Evolutionary conservation across 2,797 vertebrate species (phyloP).

Genomic region (Gephyroberyx darwinii): DNA sequence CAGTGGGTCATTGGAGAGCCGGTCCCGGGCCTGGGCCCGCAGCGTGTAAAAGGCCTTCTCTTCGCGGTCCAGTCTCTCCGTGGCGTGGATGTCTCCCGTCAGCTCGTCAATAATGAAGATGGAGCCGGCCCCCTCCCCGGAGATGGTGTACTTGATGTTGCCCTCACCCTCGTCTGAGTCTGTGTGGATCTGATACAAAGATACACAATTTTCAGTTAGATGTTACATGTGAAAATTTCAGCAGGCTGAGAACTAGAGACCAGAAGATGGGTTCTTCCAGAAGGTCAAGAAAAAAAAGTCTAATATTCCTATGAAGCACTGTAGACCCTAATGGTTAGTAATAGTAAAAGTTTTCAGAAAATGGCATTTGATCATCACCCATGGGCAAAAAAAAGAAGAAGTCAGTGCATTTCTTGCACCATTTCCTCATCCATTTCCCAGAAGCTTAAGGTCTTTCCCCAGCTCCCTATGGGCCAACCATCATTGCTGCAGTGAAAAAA

Average conservation of each 20-base stretch:
- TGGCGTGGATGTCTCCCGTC: slow-evolving; percentile 97
- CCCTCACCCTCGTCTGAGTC: slow-evolving; percentile 96
- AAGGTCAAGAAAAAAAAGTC: no score
- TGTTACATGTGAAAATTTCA: no score
- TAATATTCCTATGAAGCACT: not conserved
- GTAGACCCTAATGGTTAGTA: slow-evolving; percentile 20
- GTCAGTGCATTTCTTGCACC: slow-evolving; percentile 26
- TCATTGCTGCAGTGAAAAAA: slow-evolving; percentile 46
- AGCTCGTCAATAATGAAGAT: slow-evolving; percentile 97
- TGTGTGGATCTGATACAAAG: slow-evolving; percentile 90
- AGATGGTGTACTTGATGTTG: slow-evolving; percentile 98
- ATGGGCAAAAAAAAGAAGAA: slow-evolving; percentile 27
- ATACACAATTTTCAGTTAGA: not conserved
- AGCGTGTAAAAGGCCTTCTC: slow-evolving; percentile 97
- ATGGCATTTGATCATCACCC: slow-evolving; percentile 30
- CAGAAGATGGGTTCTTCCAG: no score
- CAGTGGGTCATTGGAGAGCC: slow-evolving; percentile 87
- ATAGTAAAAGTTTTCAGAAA: slow-evolving; percentile 47
- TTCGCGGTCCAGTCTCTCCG: slow-evolving; percentile 92
- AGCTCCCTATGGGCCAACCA: slow-evolving; percentile 37
- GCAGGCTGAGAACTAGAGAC: not conserved
- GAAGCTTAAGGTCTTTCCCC: slow-evolving; percentile 24
- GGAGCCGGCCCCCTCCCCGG: slow-evolving; percentile 93
- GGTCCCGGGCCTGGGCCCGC: slow-evolving; percentile 90
- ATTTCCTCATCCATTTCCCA: slow-evolving; percentile 27